Evolutionary conservation across 2,888 invertebrate genomes (phyloP).

Genomic region (Macrosoma leucophasiata): DNA sequence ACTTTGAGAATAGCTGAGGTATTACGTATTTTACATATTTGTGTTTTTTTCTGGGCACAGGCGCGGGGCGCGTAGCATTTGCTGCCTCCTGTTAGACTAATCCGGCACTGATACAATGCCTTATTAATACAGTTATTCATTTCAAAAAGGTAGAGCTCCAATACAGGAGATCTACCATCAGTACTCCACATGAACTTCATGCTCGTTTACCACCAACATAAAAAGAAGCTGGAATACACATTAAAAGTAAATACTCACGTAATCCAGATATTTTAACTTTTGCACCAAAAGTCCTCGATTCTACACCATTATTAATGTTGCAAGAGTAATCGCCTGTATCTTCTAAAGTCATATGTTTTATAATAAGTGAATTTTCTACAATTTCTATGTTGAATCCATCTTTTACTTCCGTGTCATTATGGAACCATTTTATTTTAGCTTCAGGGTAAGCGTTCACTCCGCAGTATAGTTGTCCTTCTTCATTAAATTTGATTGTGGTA

Average conservation of each 20-base stretch:
- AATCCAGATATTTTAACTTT: slow-evolving; percentile 45
- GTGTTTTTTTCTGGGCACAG: too few species aligned
- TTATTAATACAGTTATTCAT: too few species aligned
- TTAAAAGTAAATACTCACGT: slow-evolving; percentile 43
- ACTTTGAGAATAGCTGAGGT: too few species aligned
- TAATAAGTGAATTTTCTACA: slow-evolving; percentile 34
- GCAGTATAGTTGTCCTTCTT: slow-evolving; percentile 43
- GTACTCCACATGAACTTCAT: too few species aligned
- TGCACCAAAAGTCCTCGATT: slow-evolving; percentile 32
- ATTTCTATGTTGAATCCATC: slow-evolving; percentile 30
- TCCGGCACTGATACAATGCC: too few species aligned
- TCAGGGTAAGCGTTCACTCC: slow-evolving; percentile 52
- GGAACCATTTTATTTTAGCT: slow-evolving; percentile 47
- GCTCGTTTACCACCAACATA: too few species aligned
- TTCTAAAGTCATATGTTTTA: slow-evolving; percentile 45
- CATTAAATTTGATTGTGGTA: slow-evolving; percentile 43
- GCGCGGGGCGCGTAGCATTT: too few species aligned
- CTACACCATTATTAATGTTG: slow-evolving; percentile 36
- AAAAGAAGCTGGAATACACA: too few species aligned
- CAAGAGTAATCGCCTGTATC: slow-evolving; percentile 50
- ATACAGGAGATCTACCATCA: too few species aligned
- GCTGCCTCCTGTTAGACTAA: too few species aligned
- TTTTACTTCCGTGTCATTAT: slow-evolving; percentile 39
- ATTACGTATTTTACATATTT: too few species aligned
- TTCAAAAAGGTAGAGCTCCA: too few species aligned